These are phyloP conservation scores for Gymnorhina tibicen DNA, from an alignment of 2,113 vertebrate genomes.

Conservation along the genomic window DNA sequence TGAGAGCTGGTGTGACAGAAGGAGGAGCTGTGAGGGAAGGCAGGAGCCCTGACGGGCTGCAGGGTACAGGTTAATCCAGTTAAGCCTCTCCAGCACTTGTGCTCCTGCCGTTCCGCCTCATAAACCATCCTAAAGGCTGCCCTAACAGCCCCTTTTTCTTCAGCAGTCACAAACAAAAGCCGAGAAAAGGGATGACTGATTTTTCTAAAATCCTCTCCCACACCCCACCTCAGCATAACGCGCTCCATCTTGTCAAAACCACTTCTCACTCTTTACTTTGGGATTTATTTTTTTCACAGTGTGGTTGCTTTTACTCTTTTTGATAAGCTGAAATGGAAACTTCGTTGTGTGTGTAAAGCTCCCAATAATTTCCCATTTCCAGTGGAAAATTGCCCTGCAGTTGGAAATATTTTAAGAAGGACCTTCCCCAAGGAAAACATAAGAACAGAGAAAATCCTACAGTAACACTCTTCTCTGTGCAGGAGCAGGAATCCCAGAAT, in stretches of 20 bases:
- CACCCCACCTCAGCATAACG: not conserved
- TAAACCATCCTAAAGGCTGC: not conserved
- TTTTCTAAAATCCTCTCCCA: not conserved
- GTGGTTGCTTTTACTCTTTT: not conserved
- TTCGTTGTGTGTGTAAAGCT: not conserved
- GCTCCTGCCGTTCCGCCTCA: not conserved
- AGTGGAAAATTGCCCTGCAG: not conserved
- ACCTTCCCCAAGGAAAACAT: not conserved
- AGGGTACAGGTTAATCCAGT: not conserved
- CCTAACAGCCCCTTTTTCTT: not conserved
- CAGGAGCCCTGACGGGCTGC: not conserved
- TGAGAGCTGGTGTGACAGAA: not conserved
- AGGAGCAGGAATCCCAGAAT: not conserved
- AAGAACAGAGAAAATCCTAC: not conserved
- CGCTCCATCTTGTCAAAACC: not conserved
- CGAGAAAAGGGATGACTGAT: not conserved
- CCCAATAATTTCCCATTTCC: not conserved
- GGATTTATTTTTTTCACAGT: not conserved
- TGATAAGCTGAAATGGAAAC: not conserved
- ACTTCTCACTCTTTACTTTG: not conserved
- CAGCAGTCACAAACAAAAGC: not conserved
- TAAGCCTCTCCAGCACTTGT: not conserved
- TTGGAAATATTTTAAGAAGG: not conserved
- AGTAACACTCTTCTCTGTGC: accelerated
- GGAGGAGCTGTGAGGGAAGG: not conserved